Conservation (phyloP, 2,888 invertebrate species). For the Dryadula phaetusa region DNA sequence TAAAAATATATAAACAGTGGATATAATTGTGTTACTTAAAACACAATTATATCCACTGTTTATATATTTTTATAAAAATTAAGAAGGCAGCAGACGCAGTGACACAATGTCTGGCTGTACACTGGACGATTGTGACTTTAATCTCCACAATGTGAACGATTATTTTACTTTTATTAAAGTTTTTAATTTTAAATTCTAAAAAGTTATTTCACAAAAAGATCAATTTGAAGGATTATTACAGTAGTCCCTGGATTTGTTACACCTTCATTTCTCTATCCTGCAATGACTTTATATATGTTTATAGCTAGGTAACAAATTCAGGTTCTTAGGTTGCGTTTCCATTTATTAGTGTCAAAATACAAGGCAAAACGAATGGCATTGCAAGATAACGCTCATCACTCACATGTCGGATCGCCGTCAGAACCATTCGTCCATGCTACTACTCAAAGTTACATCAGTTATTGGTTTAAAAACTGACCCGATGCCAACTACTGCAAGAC, state of each 20-base stretch:
- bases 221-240: neutral
- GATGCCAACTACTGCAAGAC: neutral
- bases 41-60: too few species aligned
- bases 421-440: neutral
- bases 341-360: slow-evolving; percentile 16
- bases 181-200: too few species aligned
- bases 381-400: slow-evolving; percentile 12
- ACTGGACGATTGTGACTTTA: too few species aligned
- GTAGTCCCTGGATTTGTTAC: too few species aligned
- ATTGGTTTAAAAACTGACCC: slow-evolving; percentile 1
- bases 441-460: neutral
- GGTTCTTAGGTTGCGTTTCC: neutral
- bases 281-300: neutral
- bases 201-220: neutral
- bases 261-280: neutral
- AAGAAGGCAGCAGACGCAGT: too few species aligned
- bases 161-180: too few species aligned
- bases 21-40: too few species aligned
- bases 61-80: too few species aligned
- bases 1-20: too few species aligned
- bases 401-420: slow-evolving; percentile 6
- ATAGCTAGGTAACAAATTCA: neutral
- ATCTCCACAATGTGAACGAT: too few species aligned
- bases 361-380: neutral
- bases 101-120: too few species aligned